These are phyloP conservation scores for Meloe dianella DNA, from an alignment of 2,888 invertebrate species.

Conservation along the genomic window DNA sequence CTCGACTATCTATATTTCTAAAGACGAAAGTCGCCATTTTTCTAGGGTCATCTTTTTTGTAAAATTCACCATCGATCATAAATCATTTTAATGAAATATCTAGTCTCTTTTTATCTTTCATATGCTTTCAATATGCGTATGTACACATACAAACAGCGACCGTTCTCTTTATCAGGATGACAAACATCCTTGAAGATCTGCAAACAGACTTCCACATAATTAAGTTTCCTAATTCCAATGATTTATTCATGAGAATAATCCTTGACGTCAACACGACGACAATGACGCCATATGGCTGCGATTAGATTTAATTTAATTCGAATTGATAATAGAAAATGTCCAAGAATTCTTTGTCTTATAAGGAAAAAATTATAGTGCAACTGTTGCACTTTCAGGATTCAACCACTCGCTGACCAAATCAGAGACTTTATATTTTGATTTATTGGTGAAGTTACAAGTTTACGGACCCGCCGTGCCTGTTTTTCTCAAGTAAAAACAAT, in stretches of 20 bases:
- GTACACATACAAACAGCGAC: not conserved
- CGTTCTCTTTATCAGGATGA: slow-evolving; percentile 5
- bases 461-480: slow-evolving; percentile 25
- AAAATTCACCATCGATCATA: slow-evolving; percentile 13
- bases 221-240: slow-evolving; percentile 27
- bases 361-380: slow-evolving; percentile 19
- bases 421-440: slow-evolving; percentile 29
- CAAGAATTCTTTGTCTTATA: not conserved
- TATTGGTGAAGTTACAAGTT: slow-evolving; percentile 29
- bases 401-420: slow-evolving; percentile 15
- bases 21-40: not conserved
- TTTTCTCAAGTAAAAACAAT: slow-evolving; percentile 22
- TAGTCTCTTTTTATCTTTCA: not conserved
- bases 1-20: not conserved
- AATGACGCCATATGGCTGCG: slow-evolving; percentile 6
- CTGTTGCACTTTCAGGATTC: slow-evolving; percentile 24
- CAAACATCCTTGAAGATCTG: slow-evolving; percentile 18
- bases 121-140: not conserved
- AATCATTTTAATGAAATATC: slow-evolving; percentile 28
- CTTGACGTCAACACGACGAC: slow-evolving; percentile 5
- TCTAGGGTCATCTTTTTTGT: not conserved
- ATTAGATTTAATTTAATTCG: slow-evolving; percentile 2
- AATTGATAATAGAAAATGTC: slow-evolving; percentile 9
- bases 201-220: slow-evolving; percentile 27
- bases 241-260: slow-evolving; percentile 26